These are phyloP conservation scores for Sogatella furcifera DNA, from an alignment of 1,140 invertebrate genomes.

Conservation along the genomic window DNA sequence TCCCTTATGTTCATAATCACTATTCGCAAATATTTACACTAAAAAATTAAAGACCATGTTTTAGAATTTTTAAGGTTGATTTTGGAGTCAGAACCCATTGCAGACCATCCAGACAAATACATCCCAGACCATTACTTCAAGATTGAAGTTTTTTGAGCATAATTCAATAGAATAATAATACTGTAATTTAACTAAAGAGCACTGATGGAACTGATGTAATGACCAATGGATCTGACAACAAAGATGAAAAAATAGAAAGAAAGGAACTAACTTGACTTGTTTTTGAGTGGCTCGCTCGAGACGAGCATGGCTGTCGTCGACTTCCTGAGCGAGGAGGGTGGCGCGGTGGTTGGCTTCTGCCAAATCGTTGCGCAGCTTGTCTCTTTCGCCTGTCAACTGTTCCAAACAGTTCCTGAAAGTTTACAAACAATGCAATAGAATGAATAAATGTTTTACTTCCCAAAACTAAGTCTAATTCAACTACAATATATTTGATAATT, in stretches of 20 bases:
- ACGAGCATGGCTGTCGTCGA: constrained; percentile 75
- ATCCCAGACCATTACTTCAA: too few relatives aligned
- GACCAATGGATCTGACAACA: not conserved
- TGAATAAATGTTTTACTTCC: too few relatives aligned
- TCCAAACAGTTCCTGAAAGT: constrained; percentile 41
- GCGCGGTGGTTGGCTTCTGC: constrained; percentile 70
- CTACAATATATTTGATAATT: too few relatives aligned
- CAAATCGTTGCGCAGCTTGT: constrained; percentile 66
- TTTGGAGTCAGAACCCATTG: too few relatives aligned
- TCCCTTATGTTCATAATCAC: too few relatives aligned
- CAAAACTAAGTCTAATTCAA: too few relatives aligned
- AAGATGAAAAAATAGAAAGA: too few relatives aligned
- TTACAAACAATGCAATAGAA: not conserved
- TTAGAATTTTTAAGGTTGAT: too few relatives aligned
- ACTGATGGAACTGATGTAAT: not conserved
- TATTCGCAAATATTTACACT: too few relatives aligned
- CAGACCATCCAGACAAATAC: too few relatives aligned
- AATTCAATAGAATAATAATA: too few relatives aligned
- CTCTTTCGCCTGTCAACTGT: constrained; percentile 53
- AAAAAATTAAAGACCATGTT: too few relatives aligned
- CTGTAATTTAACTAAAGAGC: not conserved
- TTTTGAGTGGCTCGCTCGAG: constrained; percentile 61
- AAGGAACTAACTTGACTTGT: constrained; percentile 37
- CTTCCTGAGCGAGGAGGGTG: constrained; percentile 68
- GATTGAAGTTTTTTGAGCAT: not conserved